Conservation (phyloP, 2,888 invertebrate genomes). For the Blastobasis lacticolella region DNA sequence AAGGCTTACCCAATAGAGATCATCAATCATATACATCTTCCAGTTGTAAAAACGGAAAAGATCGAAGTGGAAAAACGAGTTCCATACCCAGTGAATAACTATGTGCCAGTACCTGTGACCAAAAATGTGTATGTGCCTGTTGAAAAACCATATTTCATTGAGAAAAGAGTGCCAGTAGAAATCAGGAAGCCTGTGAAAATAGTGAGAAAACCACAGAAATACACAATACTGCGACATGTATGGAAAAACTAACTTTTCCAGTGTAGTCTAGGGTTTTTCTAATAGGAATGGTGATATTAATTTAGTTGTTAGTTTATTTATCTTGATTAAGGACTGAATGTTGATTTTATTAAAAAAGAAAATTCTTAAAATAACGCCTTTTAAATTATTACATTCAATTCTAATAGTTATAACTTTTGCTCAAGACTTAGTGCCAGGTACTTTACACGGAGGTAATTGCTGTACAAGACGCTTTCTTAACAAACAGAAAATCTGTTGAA, state of each 20-base stretch:
- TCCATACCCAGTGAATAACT: slow-evolving; percentile 25
- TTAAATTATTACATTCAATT: no score
- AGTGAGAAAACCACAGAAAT: slow-evolving; percentile 27
- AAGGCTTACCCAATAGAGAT: slow-evolving; percentile 23
- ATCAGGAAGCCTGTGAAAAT: slow-evolving; percentile 16
- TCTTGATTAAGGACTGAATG: no score
- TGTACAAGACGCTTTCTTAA: no score
- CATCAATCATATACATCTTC: slow-evolving; percentile 24
- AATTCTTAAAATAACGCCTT: no score
- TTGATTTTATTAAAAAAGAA: no score
- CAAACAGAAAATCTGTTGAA: no score
- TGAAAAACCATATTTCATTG: slow-evolving; percentile 31
- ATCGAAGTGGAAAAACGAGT: slow-evolving; percentile 26
- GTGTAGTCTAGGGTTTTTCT: slow-evolving; percentile 1
- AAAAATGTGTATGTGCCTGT: slow-evolving; percentile 33
- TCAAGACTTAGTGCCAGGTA: no score
- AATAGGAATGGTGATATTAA: no score
- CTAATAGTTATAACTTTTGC: no score
- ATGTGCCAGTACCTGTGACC: slow-evolving; percentile 19
- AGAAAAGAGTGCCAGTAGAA: slow-evolving; percentile 26
- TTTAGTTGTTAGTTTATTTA: no score
- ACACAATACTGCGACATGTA: slow-evolving; percentile 35
- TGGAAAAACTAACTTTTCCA: slow-evolving; percentile 35
- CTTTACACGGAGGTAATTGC: no score
- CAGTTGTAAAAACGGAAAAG: slow-evolving; percentile 26